Evolutionary conservation across 2,797 vertebrate species (phyloP).

Genomic region (Chelidonichthys spinosus): DNA sequence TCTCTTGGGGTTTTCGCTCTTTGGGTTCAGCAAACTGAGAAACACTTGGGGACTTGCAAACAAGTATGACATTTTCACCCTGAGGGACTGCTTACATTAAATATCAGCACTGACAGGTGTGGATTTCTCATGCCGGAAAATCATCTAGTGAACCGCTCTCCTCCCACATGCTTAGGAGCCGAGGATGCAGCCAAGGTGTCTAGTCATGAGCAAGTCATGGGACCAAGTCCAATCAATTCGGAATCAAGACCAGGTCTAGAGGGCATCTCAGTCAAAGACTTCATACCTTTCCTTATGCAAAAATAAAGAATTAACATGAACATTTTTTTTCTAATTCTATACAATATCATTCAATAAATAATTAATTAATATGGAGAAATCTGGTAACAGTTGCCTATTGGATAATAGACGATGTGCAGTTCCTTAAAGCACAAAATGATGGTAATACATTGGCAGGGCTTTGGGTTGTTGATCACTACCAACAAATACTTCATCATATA

Average conservation of each 20-base stretch:
- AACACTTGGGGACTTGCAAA: conserved; percentile 54
- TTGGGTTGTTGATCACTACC: conserved; percentile 2
- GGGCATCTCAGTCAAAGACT: not conserved
- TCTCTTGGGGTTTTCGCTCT: conserved; percentile 37
- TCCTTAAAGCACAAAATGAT: not conserved
- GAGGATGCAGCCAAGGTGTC: conserved; percentile 11
- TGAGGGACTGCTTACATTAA: conserved; percentile 61
- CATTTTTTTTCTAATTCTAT: not conserved
- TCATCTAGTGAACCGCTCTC: conserved; percentile 32
- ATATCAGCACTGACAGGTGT: conserved; percentile 66
- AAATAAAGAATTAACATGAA: not conserved
- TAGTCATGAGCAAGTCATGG: conserved; percentile 11
- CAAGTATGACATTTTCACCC: conserved; percentile 62
- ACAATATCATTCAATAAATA: not conserved
- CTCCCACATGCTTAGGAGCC: conserved; percentile 16
- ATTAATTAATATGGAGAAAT: not conserved
- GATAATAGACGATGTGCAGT: not conserved
- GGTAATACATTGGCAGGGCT: not conserved
- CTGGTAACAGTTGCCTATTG: not conserved
- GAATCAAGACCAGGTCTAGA: not conserved
- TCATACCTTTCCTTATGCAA: not conserved
- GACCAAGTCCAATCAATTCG: not conserved
- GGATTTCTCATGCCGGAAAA: conserved; percentile 50
- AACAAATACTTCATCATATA: not conserved
- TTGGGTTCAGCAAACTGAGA: conserved; percentile 45